Evolutionary conservation across 2,797 vertebrate genomes (phyloP), one percentile per base, ranked within the genome.

Genomic region (Eupleurogrammus muticus): DNA sequence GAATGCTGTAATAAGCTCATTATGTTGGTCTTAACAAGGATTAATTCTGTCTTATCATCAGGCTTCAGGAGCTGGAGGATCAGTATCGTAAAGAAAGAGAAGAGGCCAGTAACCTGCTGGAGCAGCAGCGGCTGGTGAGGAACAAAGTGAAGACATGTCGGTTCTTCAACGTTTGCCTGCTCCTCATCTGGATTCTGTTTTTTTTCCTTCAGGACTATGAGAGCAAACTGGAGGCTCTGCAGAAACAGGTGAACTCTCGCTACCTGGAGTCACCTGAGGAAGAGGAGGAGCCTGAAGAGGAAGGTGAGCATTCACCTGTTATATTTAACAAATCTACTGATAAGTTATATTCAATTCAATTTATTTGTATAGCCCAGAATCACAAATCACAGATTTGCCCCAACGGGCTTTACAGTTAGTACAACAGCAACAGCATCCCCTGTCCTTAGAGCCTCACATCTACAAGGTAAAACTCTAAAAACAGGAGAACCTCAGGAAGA

Each of bases 41-140:
- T 51, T 24, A 51, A 23, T 14, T 28, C 21, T 66, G 42, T 23
- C 58, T 55, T 23, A n/a, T 28, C 6, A 3, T 2, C 54, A 99
- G 98, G 87, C 96, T 99, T 48, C 98, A 99, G 86, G 98, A 99
- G 21, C 92, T 99, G 19, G 98, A 99, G 80, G 97, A 98, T 77
- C 98, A 99, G 79, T 99, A 99, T 69, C 95, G 97, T 44, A 94
- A 93, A 73, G 98, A 99, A 84, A 92, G 97, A 65, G 98, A 99
- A 64, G 97, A 99, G 82, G 97, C 97, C 1, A 98, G 96, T 82
- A 99, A 98, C 84, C 94, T 99, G 76, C 93, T 99, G 1, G 98
- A 99, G 81, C 98, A 99, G 86, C 98, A 99, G 90, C 93, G 98
- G 83, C 94, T 99, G 95, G 98, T 99, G 88, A 93, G n/a, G n/a